Evolutionary conservation across 2,888 invertebrate genomes (phyloP).

Genomic region (Palloptera scutellata): DNA sequence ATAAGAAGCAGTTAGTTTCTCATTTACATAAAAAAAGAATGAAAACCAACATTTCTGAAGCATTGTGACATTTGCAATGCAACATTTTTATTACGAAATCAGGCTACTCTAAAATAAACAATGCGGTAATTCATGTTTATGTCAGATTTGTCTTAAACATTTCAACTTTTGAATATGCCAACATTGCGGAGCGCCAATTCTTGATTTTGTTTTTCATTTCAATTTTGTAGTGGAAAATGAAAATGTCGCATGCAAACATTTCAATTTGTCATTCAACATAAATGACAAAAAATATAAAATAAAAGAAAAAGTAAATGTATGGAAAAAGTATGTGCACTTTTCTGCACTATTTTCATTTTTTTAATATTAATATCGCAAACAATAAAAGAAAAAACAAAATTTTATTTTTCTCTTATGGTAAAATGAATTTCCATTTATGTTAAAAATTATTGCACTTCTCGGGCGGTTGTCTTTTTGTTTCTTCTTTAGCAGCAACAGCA

Average conservation of each 20-base stretch:
- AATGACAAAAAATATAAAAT: neutral
- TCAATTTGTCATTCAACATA: neutral
- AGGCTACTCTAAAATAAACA: too few relatives aligned
- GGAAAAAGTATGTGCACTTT: conserved; percentile 37
- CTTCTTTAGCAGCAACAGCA: neutral
- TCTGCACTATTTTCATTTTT: conserved; percentile 15
- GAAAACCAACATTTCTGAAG: too few relatives aligned
- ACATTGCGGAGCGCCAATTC: too few relatives aligned
- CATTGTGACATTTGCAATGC: too few relatives aligned
- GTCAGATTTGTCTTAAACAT: too few relatives aligned
- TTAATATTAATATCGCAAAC: neutral
- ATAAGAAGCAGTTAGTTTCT: too few relatives aligned
- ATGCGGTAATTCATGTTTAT: too few relatives aligned
- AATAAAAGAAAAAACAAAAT: neutral
- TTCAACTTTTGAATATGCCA: too few relatives aligned
- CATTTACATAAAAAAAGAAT: too few relatives aligned
- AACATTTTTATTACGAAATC: too few relatives aligned
- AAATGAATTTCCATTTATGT: conserved; percentile 32
- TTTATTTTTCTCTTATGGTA: conserved; percentile 17
- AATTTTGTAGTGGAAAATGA: neutral
- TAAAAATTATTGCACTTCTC: conserved; percentile 19
- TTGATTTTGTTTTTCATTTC: too few relatives aligned
- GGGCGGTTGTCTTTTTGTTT: neutral
- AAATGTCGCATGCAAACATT: conserved; percentile 5
- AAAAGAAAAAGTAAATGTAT: conserved; percentile 20